These are phyloP conservation scores for Cantharis rufa DNA, from an alignment of 2,888 invertebrate genomes.

Conservation along the genomic window DNA sequence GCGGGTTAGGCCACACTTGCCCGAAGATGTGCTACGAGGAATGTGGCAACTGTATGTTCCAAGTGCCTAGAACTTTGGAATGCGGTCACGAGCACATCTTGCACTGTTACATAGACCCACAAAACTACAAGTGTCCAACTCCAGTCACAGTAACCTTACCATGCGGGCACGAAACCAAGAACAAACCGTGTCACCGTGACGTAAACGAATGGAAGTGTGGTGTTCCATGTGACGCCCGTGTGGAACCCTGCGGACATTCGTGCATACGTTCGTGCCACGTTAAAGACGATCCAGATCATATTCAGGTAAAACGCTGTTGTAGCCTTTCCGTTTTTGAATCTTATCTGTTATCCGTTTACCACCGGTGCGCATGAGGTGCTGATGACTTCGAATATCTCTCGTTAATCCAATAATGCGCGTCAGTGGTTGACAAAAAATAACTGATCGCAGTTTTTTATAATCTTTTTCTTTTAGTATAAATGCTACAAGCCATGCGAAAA, in stretches of 20 bases:
- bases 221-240: constrained; percentile 58
- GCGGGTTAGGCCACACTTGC: constrained; percentile 59
- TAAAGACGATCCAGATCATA: constrained; percentile 56
- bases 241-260: constrained; percentile 67
- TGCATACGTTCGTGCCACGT: constrained; percentile 64
- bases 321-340: too few species aligned
- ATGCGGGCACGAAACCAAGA: constrained; percentile 41
- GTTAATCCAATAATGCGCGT: too few species aligned
- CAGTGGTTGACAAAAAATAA: too few species aligned
- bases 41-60: constrained; percentile 44
- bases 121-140: constrained; percentile 50
- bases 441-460: too few species aligned
- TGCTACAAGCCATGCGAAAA: background rate
- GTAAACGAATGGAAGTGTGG: constrained; percentile 52
- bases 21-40: constrained; percentile 55
- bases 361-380: too few species aligned
- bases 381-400: too few species aligned
- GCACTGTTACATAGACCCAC: constrained; percentile 56
- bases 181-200: constrained; percentile 56
- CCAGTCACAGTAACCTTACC: constrained; percentile 30
- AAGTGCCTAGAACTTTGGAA: constrained; percentile 51
- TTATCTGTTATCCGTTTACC: too few species aligned
- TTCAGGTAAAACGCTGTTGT: too few species aligned
- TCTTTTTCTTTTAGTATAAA: too few species aligned
- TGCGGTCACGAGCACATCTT: constrained; percentile 59